Evolutionary conservation across 2,113 vertebrate species (phyloP).

Genomic region (Hymenochirus boettgeri): DNA sequence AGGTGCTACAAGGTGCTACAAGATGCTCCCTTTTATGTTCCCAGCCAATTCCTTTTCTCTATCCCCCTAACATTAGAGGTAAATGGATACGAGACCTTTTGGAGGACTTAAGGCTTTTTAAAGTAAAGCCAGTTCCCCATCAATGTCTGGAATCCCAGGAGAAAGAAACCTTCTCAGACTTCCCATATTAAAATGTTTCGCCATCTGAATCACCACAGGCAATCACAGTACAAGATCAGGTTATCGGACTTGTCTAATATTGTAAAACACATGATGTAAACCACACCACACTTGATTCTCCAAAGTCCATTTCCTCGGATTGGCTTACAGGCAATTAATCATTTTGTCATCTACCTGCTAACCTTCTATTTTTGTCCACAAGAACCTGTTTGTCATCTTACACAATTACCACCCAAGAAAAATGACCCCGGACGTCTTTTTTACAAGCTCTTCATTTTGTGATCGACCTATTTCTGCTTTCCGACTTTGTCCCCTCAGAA

Average conservation of each 20-base stretch:
- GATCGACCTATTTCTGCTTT: slow-evolving; percentile 45
- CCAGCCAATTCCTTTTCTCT: too few relatives aligned
- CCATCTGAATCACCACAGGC: slow-evolving; percentile 45
- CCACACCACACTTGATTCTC: slow-evolving; percentile 56
- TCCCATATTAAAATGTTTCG: neutral
- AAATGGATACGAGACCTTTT: too few relatives aligned
- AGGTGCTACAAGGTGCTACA: too few relatives aligned
- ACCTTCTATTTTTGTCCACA: slow-evolving; percentile 54
- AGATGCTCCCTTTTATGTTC: too few relatives aligned
- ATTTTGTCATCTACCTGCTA: slow-evolving; percentile 62
- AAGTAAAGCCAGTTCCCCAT: neutral
- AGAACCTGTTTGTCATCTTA: slow-evolving; percentile 38
- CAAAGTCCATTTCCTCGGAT: slow-evolving; percentile 56
- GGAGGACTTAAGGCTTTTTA: neutral
- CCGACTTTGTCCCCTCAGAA: slow-evolving; percentile 30
- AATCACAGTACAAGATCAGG: slow-evolving; percentile 51
- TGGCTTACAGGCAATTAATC: slow-evolving; percentile 71
- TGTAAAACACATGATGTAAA: slow-evolving; percentile 45
- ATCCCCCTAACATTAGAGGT: too few relatives aligned
- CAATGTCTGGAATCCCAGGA: neutral
- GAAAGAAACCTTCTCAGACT: neutral
- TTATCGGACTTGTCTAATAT: slow-evolving; percentile 47
- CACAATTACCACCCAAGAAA: slow-evolving; percentile 38
- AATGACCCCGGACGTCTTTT: slow-evolving; percentile 32
- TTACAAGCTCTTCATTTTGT: slow-evolving; percentile 33